A percentile compares a stretch with the other conserved stretches of the same genome.
phyloP scores from a whole-genome alignment of 2,113 vertebrate genomes.

The Ginglymostoma cirratum region DNA sequence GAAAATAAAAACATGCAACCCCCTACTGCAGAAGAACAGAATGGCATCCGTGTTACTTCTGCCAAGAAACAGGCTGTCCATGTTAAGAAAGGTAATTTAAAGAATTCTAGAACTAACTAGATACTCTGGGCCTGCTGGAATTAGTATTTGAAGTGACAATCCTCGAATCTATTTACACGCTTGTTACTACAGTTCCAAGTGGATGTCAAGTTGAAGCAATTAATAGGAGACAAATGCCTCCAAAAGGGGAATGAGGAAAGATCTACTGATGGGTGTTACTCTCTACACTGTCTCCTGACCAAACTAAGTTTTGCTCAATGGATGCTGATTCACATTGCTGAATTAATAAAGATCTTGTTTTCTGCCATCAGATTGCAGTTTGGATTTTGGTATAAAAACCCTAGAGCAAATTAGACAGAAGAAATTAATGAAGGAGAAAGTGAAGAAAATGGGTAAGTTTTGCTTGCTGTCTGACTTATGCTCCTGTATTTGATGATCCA shows the following conservation, averaged over 20 bases:
- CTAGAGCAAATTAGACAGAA: conserved; percentile 79
- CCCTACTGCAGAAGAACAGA: conserved; percentile 48
- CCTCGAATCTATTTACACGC: not conserved
- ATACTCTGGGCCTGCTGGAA: no score
- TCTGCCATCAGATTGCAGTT: conserved; percentile 56
- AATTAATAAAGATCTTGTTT: not conserved
- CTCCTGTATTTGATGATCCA: conserved; percentile 42
- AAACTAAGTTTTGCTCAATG: not conserved
- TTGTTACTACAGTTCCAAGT: not conserved
- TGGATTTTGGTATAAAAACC: conserved; percentile 86
- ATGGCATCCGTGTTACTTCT: conserved; percentile 57
- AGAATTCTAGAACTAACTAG: not conserved
- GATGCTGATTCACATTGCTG: not conserved
- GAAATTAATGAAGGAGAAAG: conserved; percentile 78
- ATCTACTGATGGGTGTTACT: not conserved
- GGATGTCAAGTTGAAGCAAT: not conserved
- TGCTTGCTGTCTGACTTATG: conserved; percentile 35
- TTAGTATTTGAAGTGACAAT: not conserved
- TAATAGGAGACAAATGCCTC: not conserved
- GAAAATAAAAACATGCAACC: conserved; percentile 63
- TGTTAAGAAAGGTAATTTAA: conserved; percentile 58
- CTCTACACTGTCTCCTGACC: not conserved
- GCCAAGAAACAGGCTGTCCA: conserved; percentile 58
- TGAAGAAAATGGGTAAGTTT: conserved; percentile 63
- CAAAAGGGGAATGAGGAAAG: not conserved